Base-by-base conservation (phyloP, 23 tunicate genomes). In the Phallusia fumigata region DNA sequence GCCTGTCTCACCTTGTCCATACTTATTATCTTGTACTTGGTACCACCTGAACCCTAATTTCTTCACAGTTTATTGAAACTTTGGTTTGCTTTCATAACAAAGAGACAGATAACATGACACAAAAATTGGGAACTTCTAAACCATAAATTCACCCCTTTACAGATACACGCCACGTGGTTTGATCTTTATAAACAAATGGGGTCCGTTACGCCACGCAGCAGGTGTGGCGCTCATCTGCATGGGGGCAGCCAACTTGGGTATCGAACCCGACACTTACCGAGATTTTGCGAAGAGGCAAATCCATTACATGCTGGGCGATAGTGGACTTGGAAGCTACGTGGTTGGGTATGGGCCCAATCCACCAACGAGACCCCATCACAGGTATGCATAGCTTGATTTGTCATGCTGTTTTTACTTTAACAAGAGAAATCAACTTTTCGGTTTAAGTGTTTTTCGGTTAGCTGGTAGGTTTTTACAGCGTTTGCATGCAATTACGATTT, bases 311-410 rank as follows among this genome's bases (percentile, higher is more conserved):
- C 81, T 97, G 19, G 99, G 99, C 0, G 95, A 92, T 52, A 79
- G 94, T 32, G 99, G 99, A 3, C 75, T 76, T 44, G 91, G 95
- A 32, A 86, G 92, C 53, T 97, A 80, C 74, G 90, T 97, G 74
- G 96, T 97, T 19, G 99, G 99, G 0, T 97, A 97, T 79, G 99
- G 99, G 32, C 89, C 93, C 0, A 88, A 64, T 40, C 97, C 99
- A 30, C 99, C 99, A 22, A 92, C 86, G 28, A 79, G 89, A 52
- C 99, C 99, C 0, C 87, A 95, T 69, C 99, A 97, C 84, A 86
- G 94, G 88, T 89, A 30, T 6, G 84, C 30, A 40, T 40, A 40
- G 10, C 5, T 10, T 40, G 47, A 40, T 40, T 40, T 3, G 5
- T 10, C 47, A 40, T n/a, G n/a, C n/a, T n/a, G n/a, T n/a, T n/a